phyloP scores from a whole-genome alignment of 2,888 invertebrate species.

The Drosophila suboccidentalis region DNA sequence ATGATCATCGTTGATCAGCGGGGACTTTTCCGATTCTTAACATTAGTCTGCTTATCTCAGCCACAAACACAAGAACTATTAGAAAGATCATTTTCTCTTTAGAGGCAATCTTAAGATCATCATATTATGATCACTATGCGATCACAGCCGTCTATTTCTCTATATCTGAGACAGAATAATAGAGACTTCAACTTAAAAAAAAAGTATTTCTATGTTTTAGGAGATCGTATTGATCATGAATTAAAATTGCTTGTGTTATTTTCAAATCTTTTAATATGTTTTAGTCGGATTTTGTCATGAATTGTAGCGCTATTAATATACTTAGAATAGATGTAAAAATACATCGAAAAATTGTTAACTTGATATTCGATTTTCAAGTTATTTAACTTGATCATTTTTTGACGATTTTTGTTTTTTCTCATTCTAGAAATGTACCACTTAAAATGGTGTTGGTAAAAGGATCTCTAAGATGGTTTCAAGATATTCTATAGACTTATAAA shows the following conservation, averaged over 20 bases:
- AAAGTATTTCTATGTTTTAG: neutral
- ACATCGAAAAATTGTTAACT: too few relatives aligned
- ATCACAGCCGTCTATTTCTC: neutral
- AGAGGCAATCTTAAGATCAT: neutral
- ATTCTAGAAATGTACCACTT: neutral
- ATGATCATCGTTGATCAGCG: conserved; percentile 36
- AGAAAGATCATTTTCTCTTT: neutral
- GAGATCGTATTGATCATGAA: neutral
- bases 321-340: too few relatives aligned
- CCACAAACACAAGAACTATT: conserved; percentile 11
- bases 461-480: neutral
- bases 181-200: neutral
- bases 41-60: conserved; percentile 23
- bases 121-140: neutral
- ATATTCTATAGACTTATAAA: neutral
- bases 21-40: conserved; percentile 20
- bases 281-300: too few relatives aligned
- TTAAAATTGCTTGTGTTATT: neutral
- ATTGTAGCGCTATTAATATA: too few relatives aligned
- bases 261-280: too few relatives aligned
- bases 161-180: too few relatives aligned
- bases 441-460: neutral
- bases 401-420: too few relatives aligned
- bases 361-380: too few relatives aligned
- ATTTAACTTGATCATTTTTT: too few relatives aligned